A percentile compares a stretch with the other conserved stretches of the same genome.
These are phyloP conservation scores for Rissa tridactyla DNA, from an alignment of 2,113 vertebrate genomes.

Conservation along the genomic window DNA sequence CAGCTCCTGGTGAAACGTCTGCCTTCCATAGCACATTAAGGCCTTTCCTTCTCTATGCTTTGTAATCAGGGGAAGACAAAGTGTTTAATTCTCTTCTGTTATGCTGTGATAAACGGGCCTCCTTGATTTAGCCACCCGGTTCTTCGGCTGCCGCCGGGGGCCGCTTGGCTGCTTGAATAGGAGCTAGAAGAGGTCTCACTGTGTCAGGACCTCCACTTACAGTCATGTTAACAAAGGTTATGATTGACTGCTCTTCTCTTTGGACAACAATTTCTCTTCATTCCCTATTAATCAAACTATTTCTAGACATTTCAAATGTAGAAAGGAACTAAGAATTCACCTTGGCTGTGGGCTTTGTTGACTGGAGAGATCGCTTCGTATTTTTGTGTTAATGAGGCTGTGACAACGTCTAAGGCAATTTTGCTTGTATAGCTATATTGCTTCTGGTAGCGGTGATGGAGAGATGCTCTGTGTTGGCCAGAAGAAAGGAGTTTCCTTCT, in stretches of 20 bases:
- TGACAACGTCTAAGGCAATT: neutral
- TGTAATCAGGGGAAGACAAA: neutral
- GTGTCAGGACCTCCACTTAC: neutral
- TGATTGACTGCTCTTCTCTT: neutral
- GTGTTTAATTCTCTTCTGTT: constrained; percentile 17
- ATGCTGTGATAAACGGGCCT: neutral
- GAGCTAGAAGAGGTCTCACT: neutral
- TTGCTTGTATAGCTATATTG: neutral
- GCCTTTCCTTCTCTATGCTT: neutral
- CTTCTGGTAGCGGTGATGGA: neutral
- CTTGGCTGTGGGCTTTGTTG: neutral
- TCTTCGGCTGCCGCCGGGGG: neutral
- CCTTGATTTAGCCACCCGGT: neutral
- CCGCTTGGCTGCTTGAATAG: neutral
- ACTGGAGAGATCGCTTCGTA: neutral
- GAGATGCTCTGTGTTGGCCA: neutral
- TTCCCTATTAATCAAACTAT: neutral
- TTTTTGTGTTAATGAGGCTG: neutral
- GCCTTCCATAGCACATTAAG: neutral
- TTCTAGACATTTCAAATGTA: neutral
- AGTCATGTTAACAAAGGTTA: neutral
- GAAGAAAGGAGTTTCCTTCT: neutral
- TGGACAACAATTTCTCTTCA: neutral
- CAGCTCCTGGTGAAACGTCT: constrained; percentile 16
- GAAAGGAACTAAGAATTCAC: neutral